Percentiles rank a stretch among this genome's conserved stretches.
These are phyloP conservation scores for Tortricodes alternella DNA, from an alignment of 2,888 invertebrate species.

Conservation along the genomic window DNA sequence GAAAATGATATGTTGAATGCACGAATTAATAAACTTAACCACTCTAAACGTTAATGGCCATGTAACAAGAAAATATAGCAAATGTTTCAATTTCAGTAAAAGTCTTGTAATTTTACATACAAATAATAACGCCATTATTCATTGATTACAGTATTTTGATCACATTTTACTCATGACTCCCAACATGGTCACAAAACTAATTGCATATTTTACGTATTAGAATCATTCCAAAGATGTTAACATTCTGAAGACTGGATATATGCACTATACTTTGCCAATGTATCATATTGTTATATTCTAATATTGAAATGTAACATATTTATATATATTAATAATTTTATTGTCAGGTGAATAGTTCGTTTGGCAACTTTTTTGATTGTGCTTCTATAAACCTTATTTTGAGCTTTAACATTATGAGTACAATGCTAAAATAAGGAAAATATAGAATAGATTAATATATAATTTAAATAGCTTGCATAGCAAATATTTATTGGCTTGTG, in stretches of 20 bases:
- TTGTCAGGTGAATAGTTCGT: constrained; percentile 39
- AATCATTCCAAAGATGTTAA: constrained; percentile 74
- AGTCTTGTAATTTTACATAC: too few relatives aligned
- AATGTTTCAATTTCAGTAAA: too few relatives aligned
- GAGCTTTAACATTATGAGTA: constrained; percentile 76
- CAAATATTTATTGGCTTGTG: constrained; percentile 71
- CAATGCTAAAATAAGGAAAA: constrained; percentile 57
- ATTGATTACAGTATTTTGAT: too few relatives aligned
- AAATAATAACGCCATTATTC: too few relatives aligned
- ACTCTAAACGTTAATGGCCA: not conserved
- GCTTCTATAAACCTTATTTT: constrained; percentile 58
- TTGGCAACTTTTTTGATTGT: constrained; percentile 39
- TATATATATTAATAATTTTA: constrained; percentile 21
- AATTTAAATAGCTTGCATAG: constrained; percentile 60
- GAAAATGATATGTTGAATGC: constrained; percentile 1
- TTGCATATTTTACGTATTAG: constrained; percentile 38
- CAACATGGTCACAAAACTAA: constrained; percentile 33
- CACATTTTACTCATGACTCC: too few relatives aligned
- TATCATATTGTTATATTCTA: too few relatives aligned
- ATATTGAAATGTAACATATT: constrained; percentile 19
- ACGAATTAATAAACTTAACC: constrained; percentile 5
- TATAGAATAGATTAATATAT: constrained; percentile 63
- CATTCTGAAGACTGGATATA: constrained; percentile 51
- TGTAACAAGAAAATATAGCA: constrained; percentile 5
- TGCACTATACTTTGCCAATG: constrained; percentile 22